A percentile compares a stretch with the other conserved stretches of the same genome.
Conservation (phyloP, 2,888 invertebrate species). For the Lamellibrachia columna region DNA sequence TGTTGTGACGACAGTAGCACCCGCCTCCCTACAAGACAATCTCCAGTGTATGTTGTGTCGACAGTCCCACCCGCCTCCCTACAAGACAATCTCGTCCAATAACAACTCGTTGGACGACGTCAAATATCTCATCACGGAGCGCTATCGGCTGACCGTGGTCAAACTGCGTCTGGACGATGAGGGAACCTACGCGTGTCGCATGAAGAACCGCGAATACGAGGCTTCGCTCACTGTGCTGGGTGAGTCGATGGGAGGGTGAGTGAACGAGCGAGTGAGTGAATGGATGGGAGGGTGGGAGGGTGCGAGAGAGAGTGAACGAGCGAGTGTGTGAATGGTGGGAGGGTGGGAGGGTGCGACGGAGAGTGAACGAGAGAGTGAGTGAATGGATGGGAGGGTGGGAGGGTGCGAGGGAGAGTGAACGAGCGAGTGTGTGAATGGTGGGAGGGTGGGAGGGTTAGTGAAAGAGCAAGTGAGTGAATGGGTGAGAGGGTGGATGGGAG, state of each 20-base stretch:
- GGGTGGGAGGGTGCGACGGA: too few species aligned
- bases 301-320: background rate
- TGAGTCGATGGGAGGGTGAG: background rate
- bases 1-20: too few species aligned
- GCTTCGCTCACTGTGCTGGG: background rate
- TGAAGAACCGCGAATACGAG: background rate
- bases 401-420: background rate
- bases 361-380: too few species aligned
- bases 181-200: background rate
- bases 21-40: too few species aligned
- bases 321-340: background rate
- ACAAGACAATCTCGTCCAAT: background rate
- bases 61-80: background rate
- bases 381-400: too few species aligned
- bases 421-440: background rate
- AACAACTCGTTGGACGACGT: background rate
- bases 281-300: background rate
- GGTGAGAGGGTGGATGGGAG: too few species aligned
- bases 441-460: too few species aligned
- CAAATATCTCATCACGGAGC: background rate
- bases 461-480: background rate
- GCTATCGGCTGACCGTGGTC: background rate
- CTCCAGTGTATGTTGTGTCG: background rate
- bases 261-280: background rate
- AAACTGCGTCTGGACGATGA: background rate